Evolutionary conservation across 2,113 vertebrate species (phyloP), one percentile per base, ranked within the genome.

Genomic region (Erythrolamprus reginae): DNA sequence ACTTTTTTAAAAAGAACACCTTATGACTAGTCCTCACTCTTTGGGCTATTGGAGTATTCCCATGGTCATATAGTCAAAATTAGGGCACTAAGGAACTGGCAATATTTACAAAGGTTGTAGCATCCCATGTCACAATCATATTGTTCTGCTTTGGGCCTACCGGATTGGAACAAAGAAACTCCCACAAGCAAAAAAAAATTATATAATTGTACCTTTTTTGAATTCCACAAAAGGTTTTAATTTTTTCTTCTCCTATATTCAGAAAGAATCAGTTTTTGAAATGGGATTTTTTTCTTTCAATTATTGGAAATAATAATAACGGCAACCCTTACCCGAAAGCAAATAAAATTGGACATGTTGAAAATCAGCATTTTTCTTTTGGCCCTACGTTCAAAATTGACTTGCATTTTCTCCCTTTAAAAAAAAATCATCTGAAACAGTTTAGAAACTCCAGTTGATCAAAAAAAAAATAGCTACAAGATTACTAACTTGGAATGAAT

Each of bases 161-260:
- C n/a, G n/a, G n/a, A n/a, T n/a, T n/a, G n/a, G n/a, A n/a, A n/a
- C n/a, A n/a, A n/a, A n/a, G n/a, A n/a, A n/a, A n/a, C n/a, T n/a
- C n/a, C n/a, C n/a, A n/a, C n/a, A n/a, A n/a, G n/a, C n/a, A n/a
- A n/a, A n/a, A 15, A 19, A 19, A 55, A 55, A 28, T 23, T 23
- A 87, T 23, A 83, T 52, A 28, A 45, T 23, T 82, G 65, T 5
- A 55, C 28, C 21, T 87, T 38, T 42, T 58, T 88, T 56, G 65
- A 91, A 91, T 53, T 91, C 90, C 45, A 82, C 10, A 58, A 58
- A 42, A 45, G 26, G 48, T 58, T 91, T 88, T 91, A 82, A 83
- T 88, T 51, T 87, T 55, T 47, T 28, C 58, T 58, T 88, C 17
- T 53, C 51, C 51, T 87, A 17, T n/a, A 28, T 23, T 87, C 90